Conservation (phyloP, 53 echinoderm and acorn worm species). For the Antedon mediterranea region DNA sequence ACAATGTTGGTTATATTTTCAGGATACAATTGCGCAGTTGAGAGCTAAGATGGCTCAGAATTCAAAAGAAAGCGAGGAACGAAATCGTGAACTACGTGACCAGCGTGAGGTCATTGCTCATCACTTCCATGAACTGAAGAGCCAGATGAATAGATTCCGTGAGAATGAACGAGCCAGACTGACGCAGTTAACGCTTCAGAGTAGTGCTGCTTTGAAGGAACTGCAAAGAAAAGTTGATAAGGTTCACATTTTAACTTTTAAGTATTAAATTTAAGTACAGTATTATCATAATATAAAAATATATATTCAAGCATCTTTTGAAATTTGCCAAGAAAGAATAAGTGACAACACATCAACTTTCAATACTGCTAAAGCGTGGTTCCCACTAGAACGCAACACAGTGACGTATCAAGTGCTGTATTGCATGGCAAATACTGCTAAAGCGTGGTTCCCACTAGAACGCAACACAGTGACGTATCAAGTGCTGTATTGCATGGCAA, state of each 20-base stretch:
- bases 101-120: constrained; percentile 76
- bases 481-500: too few relatives aligned
- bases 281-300: too few relatives aligned
- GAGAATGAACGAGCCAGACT: constrained; percentile 77
- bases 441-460: too few relatives aligned
- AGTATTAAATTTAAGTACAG: too few relatives aligned
- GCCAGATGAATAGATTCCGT: constrained; percentile 81
- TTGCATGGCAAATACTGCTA: too few relatives aligned
- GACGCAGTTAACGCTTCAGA: constrained; percentile 76
- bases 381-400: too few relatives aligned
- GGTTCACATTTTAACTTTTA: constrained; percentile 11
- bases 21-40: constrained; percentile 86
- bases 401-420: too few relatives aligned
- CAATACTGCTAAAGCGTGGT: too few relatives aligned
- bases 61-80: constrained; percentile 79
- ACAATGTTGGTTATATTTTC: not conserved
- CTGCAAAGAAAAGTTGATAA: constrained; percentile 61
- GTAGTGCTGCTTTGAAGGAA: constrained; percentile 71
- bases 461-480: too few relatives aligned
- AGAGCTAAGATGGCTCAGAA: constrained; percentile 97
- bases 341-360: too few relatives aligned
- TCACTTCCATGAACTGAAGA: constrained; percentile 89
- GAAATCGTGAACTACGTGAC: constrained; percentile 73
- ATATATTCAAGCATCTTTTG: too few relatives aligned
- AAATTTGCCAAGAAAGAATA: too few relatives aligned